These are phyloP conservation scores for Australoheros scitulus DNA, from an alignment of 2,113 vertebrate genomes.

Conservation along the genomic window DNA sequence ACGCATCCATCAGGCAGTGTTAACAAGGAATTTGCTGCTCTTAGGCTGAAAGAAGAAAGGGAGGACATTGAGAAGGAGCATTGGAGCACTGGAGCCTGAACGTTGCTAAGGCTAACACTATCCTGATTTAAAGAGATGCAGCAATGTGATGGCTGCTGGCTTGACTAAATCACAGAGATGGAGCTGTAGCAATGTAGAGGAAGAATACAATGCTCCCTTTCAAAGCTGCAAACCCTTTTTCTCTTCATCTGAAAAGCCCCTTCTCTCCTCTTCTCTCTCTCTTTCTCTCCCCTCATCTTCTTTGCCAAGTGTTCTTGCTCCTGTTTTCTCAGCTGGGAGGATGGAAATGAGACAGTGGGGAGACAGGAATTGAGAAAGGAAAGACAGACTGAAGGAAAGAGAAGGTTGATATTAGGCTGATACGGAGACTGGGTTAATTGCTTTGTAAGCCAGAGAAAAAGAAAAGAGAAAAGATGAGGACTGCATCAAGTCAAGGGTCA, in stretches of 20 bases:
- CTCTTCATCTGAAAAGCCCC: constrained; percentile 65
- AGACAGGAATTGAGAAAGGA: constrained; percentile 44
- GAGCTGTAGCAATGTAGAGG: constrained; percentile 60
- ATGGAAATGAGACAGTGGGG: constrained; percentile 68
- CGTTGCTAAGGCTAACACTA: constrained; percentile 65
- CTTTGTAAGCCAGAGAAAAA: not conserved
- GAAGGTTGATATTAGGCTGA: constrained; percentile 1
- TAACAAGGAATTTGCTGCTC: constrained; percentile 14
- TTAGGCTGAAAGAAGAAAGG: constrained; percentile 32
- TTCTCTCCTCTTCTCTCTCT: constrained; percentile 48
- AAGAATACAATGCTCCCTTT: constrained; percentile 77
- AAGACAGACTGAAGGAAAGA: not conserved
- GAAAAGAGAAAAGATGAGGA: not conserved
- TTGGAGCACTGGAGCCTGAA: constrained; percentile 50
- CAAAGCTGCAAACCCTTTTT: constrained; percentile 59
- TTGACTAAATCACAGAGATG: constrained; percentile 59
- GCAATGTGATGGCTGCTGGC: constrained; percentile 69
- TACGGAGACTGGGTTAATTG: constrained; percentile 4
- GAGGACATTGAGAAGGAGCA: constrained; percentile 33
- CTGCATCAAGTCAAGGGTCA: constrained; percentile 15
- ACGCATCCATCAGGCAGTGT: constrained; percentile 26
- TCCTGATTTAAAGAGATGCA: constrained; percentile 70
- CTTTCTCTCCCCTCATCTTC: constrained; percentile 46
- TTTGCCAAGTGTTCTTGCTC: constrained; percentile 64
- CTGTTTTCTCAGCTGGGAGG: constrained; percentile 80